Evolutionary conservation across 2,797 vertebrate genomes (phyloP), one percentile per base, ranked within the genome.

Genomic region (Anomalospiza imberbis): DNA sequence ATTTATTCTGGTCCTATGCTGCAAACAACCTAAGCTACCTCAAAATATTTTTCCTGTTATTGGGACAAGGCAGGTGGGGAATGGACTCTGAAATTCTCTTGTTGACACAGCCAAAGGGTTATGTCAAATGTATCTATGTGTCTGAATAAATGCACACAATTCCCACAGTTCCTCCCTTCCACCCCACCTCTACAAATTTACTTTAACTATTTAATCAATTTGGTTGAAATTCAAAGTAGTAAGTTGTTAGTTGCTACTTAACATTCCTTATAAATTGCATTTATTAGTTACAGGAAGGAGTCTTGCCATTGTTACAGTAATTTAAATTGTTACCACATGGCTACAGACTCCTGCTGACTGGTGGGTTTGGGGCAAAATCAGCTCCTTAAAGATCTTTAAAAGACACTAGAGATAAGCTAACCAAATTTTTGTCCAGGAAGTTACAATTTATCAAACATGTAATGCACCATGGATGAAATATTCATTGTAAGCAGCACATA

Each of bases 221-320:
- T 98, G 97, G 95, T 95, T 98, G 97, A 98, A 98, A 98, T 96
- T 98, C 97, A 97, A 98, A 97, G 97, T 97, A 98, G 97, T 98
- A 98, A 98, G 96, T 97, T 98, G 97, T 98, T 98, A 98, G 98
- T 97, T 98, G 97, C 98, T 98, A 98, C 97, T 98, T 98, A 98
- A 97, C 96, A 98, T 98, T 98, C 97, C 97, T 98, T 97, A 98
- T 97, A 98, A 98, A 98, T 97, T 97, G 97, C 97, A 97, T 97
- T 98, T 98, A 98, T 98, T 98, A 97, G 98, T 98, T 98, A 96
- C 96, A 97, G 97, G 97, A 98, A 98, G 97, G 97, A 98, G 96
- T 97, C 78, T 95, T 96, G 95, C 97, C 95, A 95, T 96, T 95
- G 94, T 96, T 97, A 97, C 93, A 97, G 97, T 95, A 97, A 98